These are phyloP conservation scores for Anisognathus igniventris DNA, from an alignment of 2,797 vertebrate species.

Conservation along the genomic window DNA sequence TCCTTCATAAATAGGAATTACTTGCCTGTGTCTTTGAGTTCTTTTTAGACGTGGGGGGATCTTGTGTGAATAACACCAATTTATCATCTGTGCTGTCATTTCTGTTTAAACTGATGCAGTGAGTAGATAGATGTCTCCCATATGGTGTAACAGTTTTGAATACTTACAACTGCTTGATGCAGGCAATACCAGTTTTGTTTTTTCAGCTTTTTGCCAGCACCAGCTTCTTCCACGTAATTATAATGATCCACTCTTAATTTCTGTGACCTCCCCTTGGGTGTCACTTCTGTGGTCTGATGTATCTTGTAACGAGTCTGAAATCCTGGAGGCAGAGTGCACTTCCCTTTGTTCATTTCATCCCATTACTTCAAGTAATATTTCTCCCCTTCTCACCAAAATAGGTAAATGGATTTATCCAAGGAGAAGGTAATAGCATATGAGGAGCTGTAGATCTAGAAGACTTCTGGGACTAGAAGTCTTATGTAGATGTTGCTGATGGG, in stretches of 20 bases:
- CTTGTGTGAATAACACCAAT: neutral
- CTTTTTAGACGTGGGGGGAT: neutral
- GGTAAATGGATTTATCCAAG: neutral
- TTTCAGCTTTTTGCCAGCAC: neutral
- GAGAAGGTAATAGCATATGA: neutral
- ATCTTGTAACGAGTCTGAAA: neutral
- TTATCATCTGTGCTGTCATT: neutral
- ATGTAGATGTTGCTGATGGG: neutral
- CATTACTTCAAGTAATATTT: neutral
- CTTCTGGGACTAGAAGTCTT: neutral
- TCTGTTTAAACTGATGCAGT: slow-evolving; percentile 16
- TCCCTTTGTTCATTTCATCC: neutral
- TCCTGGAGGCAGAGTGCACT: neutral
- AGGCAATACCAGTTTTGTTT: neutral
- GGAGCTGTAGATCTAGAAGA: neutral
- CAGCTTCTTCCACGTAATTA: neutral
- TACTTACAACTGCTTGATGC: neutral
- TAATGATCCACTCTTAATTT: neutral
- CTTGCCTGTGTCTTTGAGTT: neutral
- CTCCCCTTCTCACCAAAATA: neutral
- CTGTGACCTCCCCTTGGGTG: neutral
- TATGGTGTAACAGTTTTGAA: neutral
- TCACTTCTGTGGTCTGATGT: neutral
- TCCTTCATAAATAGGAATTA: neutral
- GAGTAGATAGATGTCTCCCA: neutral